Base-by-base conservation (phyloP, 2,888 invertebrate genomes). In the Tipula lateralis region DNA sequence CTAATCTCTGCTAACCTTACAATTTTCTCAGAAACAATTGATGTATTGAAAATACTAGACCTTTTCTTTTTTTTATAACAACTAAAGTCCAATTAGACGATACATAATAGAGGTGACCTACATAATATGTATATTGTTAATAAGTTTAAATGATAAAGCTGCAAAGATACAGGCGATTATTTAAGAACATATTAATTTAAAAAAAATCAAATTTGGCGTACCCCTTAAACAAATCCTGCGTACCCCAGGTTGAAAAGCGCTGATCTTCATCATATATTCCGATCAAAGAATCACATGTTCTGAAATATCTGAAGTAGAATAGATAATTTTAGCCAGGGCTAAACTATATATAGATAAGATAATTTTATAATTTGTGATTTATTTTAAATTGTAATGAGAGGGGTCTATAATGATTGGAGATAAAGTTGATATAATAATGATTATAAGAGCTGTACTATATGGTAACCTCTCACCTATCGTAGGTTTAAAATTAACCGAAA, bases 271-370 rank as follows among this genome's bases (percentile, higher is more conserved):
- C 66, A 9, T 66, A 66, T 19, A 66, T 66, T 66, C 66, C 66
- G 66, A 66, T 24, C 66, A 66, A 66, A 66, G 66, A 66, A 66
- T 66, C 66, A 66, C 66, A 66, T 66, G 66, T 66, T 66, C 66
- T 66, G 66, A 66, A 66, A 66, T 66, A 66, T 66, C 66, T 66
- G 24, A 66, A 66, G 66, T 66, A 66, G 66, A 66, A 66, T 66
- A 66, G 66, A 66, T 24, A 66, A 66, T 66, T 66, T 66, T 66
- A 66, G 66, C 66, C 66, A 66, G 66, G 66, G 66, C n/a, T 66
- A 24, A 19, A 66, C 24, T 32, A 5, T 7, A 5, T 32, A 7
- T 19, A 19, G 50, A 50, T 50, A 24, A 24, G 24, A 9, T 16
- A 50, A 50, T 50, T 50, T 50, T 50, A 6, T 16, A 44, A 44